A percentile compares a stretch with the other conserved stretches of the same genome.
Evolutionary conservation across 2,797 vertebrate genomes (phyloP).

Genomic region (Semaprochilodus insignis): DNA sequence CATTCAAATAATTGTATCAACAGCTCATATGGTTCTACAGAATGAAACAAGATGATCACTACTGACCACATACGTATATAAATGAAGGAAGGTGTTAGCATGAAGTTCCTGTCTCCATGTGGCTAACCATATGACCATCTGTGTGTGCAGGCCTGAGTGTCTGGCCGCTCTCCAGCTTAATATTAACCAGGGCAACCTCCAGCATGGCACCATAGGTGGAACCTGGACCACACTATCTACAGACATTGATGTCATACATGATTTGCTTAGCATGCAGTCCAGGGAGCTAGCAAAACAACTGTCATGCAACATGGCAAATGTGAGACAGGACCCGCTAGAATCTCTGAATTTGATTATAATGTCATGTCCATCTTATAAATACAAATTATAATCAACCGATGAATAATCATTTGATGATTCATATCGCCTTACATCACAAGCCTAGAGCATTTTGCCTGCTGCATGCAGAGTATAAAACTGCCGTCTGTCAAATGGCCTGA

Average conservation of each 20-base stretch:
- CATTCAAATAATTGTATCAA: neutral
- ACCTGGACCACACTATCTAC: slow-evolving; percentile 2
- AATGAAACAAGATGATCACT: neutral
- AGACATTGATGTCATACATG: neutral
- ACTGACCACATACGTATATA: neutral
- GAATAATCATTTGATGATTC: slow-evolving; percentile 10
- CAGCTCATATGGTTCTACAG: neutral
- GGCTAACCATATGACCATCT: slow-evolving; percentile 52
- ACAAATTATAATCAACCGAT: neutral
- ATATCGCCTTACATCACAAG: slow-evolving; percentile 8
- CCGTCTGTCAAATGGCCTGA: slow-evolving; percentile 42
- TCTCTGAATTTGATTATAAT: slow-evolving; percentile 1
- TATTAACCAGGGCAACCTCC: slow-evolving; percentile 33
- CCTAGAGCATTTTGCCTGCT: neutral
- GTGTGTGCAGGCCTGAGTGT: slow-evolving; percentile 40
- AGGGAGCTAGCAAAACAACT: neutral
- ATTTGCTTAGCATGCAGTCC: neutral
- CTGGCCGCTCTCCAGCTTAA: slow-evolving; percentile 44
- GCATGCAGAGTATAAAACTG: neutral
- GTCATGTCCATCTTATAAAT: neutral
- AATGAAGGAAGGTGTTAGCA: slow-evolving; percentile 25
- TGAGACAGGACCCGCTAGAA: neutral
- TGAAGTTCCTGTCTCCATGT: slow-evolving; percentile 50
- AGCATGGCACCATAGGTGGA: slow-evolving; percentile 37
- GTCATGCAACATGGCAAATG: neutral